phyloP scores from a whole-genome alignment of 1,140 invertebrate species.

The Anoplolepis gracilipes region DNA sequence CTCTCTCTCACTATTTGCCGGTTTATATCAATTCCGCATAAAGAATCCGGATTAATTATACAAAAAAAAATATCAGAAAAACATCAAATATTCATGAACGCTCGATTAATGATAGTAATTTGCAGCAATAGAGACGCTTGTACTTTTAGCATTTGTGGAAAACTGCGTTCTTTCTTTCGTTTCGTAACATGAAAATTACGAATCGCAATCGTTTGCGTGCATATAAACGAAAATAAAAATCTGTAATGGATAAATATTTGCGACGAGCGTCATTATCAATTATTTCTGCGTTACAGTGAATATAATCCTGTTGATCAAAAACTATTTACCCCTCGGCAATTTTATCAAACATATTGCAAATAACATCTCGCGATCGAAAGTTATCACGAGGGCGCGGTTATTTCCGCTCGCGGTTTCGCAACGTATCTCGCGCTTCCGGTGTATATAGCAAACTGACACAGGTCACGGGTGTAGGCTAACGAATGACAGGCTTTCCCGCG shows the following conservation, averaged over 20 bases:
- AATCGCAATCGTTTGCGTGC: neutral
- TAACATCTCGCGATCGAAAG: slow-evolving; percentile 21
- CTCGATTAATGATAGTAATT: slow-evolving; percentile 71
- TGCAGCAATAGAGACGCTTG: slow-evolving; percentile 47
- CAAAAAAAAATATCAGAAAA: slow-evolving; percentile 73
- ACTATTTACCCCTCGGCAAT: neutral
- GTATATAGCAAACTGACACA: slow-evolving; percentile 11
- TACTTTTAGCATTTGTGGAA: slow-evolving; percentile 70
- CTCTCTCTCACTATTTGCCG: neutral
- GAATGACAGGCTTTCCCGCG: slow-evolving; percentile 62
- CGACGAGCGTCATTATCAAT: neutral
- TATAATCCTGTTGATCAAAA: neutral
- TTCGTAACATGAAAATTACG: slow-evolving; percentile 21
- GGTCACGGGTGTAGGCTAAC: slow-evolving; percentile 38
- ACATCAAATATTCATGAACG: slow-evolving; percentile 62
- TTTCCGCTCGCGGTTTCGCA: slow-evolving; percentile 33
- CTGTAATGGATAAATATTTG: neutral
- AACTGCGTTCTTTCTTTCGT: slow-evolving; percentile 62
- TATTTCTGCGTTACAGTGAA: neutral
- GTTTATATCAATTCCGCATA: slow-evolving; percentile 48
- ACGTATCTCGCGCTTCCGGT: slow-evolving; percentile 33
- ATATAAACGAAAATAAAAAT: neutral
- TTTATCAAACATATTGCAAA: neutral
- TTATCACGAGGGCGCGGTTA: slow-evolving; percentile 9
- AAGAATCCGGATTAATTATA: slow-evolving; percentile 54